Evolutionary conservation across 2,797 vertebrate species (phyloP), one percentile per base, ranked within the genome.

Genomic region (Holocentrus rufus): DNA sequence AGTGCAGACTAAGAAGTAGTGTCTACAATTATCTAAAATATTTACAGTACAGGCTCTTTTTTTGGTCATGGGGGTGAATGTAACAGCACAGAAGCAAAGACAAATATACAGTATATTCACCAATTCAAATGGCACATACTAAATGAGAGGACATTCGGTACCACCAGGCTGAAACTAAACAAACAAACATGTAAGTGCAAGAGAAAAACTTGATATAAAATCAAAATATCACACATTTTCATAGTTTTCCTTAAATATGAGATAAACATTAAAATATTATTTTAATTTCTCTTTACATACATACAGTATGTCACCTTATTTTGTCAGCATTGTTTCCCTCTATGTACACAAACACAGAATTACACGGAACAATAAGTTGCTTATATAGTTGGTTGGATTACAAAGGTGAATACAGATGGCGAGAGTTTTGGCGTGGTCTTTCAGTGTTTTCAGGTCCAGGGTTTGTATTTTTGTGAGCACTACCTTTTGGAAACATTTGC

Each of bases 241-340:
- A 91, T 91, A 89, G 92, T 91, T 92, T 92, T 86, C 90, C 91
- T 97, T 98, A 97, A 96, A 97, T 96, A 97, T 92, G 92, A 93
- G 90, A 95, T 94, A 94, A 93, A 94, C 93, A 95, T 95, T 94
- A 94, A 95, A 94, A 95, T 95, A 94, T 93, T 92, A 92, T 81
- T 91, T 90, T 78, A 54, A 79, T 81, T 91, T 82, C 22, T 89
- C 86, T 93, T 90, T 92, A 94, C 93, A 96, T 93, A 94, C 88
- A 90, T 81, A 34, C 72, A 64, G 44, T 69, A 72, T 76, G 23
- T 65, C 36, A 82, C 55, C 66, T 68, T 39, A 71, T 72, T 56
- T 69, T 76, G 25, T 83, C 65, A 64, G 82, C 85, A 77, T 79
- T 55, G 73, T 81, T 88, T 90, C 73, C 94, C 87, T 74, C 91